Evolutionary conservation across 2,888 invertebrate species (phyloP).

Genomic region (Eristalis arbustorum): DNA sequence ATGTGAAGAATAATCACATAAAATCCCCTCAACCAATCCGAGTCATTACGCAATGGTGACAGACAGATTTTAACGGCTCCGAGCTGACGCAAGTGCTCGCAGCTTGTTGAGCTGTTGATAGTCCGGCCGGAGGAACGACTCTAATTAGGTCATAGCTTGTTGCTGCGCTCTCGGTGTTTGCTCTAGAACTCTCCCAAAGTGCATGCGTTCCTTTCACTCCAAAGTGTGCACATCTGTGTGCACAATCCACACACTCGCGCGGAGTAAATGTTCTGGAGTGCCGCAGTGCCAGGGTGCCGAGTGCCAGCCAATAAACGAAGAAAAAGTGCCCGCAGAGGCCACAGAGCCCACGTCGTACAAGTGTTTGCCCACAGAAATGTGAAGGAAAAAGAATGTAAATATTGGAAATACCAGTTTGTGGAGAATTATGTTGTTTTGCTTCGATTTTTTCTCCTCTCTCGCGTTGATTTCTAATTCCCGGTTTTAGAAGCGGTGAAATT

Average conservation of each 20-base stretch:
- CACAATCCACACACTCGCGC: neutral
- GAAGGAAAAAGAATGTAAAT: slow-evolving; percentile 13
- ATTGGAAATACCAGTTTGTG: slow-evolving; percentile 40
- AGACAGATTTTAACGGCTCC: neutral
- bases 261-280: slow-evolving; percentile 8
- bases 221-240: neutral
- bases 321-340: neutral
- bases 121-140: neutral
- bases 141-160: slow-evolving; percentile 1
- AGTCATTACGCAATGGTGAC: neutral
- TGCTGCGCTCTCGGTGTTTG: neutral
- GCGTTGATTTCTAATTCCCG: slow-evolving; percentile 59
- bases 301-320: slow-evolving; percentile 16
- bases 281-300: no score
- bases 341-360: slow-evolving; percentile 16
- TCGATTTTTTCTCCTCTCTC: neutral
- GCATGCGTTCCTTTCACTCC: neutral
- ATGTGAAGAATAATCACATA: neutral
- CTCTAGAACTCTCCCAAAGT: neutral
- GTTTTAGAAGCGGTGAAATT: slow-evolving; percentile 53
- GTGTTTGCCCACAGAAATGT: slow-evolving; percentile 16
- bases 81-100: neutral
- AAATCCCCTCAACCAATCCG: neutral
- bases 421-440: neutral
- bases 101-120: neutral